Percentiles rank a stretch among this genome's conserved stretches.
These are phyloP conservation scores for Coreius guichenoti DNA, from an alignment of 2,797 vertebrate genomes.

Conservation along the genomic window DNA sequence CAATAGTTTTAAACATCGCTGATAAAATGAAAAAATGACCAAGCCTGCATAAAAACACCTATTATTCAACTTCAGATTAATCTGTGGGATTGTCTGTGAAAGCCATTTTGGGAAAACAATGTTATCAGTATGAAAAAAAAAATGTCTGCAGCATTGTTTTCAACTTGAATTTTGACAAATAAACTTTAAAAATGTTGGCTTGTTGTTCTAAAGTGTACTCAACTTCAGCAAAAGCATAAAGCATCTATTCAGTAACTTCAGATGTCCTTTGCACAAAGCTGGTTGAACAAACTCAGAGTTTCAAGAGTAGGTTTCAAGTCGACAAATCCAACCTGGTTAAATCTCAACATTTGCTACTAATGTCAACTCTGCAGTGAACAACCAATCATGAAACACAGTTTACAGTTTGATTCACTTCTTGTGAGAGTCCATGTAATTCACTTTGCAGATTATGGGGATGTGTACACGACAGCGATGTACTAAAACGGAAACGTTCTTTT, in stretches of 20 bases:
- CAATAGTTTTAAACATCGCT: constrained; percentile 39
- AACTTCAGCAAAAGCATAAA: background rate
- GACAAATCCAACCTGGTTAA: background rate
- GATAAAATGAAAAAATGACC: constrained; percentile 16
- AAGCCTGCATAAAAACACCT: constrained; percentile 13
- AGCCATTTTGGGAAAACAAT: constrained; percentile 18
- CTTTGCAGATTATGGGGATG: too few species aligned
- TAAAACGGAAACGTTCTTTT: too few species aligned
- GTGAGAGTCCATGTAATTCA: background rate
- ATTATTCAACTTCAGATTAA: constrained; percentile 31
- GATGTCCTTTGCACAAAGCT: background rate
- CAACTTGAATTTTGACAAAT: constrained; percentile 48
- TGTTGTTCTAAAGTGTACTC: background rate
- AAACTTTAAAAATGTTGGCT: constrained; percentile 5
- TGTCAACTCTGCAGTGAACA: background rate
- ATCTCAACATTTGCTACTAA: background rate
- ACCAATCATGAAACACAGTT: too few species aligned
- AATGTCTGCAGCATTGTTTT: constrained; percentile 41
- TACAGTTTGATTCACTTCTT: background rate
- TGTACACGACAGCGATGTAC: too few species aligned
- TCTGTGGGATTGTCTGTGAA: constrained; percentile 9
- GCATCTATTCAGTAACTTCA: background rate
- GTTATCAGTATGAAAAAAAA: background rate
- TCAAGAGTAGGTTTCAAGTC: background rate
- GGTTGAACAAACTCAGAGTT: background rate